A percentile compares a stretch with the other conserved stretches of the same genome.
These are phyloP conservation scores for Chrysogorgia sp. DNA, from an alignment of 92 coral and sea anemone species.

Conservation along the genomic window DNA sequence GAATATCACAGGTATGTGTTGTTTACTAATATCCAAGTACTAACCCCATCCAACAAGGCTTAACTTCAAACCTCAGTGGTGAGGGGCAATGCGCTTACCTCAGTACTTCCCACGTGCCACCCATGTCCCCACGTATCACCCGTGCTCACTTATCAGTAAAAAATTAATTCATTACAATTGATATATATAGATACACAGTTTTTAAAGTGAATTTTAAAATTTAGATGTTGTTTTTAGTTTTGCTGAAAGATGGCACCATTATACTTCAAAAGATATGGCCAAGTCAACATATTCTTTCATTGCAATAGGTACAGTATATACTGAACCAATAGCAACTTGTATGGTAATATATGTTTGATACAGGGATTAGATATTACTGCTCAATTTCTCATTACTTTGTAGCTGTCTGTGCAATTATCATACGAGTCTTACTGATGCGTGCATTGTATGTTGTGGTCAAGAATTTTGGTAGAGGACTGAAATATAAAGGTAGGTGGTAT, in stretches of 20 bases:
- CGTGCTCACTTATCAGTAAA: too few species aligned
- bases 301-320: constrained; percentile 51
- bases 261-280: not conserved
- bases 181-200: too few species aligned
- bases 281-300: constrained; percentile 63
- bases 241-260: constrained; percentile 21
- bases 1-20: constrained; percentile 60
- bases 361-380: not conserved
- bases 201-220: too few species aligned
- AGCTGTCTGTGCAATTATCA: constrained; percentile 78
- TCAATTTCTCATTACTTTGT: constrained; percentile 9
- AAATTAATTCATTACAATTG: too few species aligned
- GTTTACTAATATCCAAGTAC: constrained; percentile 5
- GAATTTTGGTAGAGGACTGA: constrained; percentile 90
- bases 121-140: too few species aligned
- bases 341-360: not conserved
- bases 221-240: constrained; percentile 31
- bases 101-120: too few species aligned
- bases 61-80: too few species aligned
- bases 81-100: too few species aligned
- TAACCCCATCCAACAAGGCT: too few species aligned
- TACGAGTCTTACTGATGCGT: constrained; percentile 66
- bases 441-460: constrained; percentile 74
- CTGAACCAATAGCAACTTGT: not conserved
- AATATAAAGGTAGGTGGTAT: constrained; percentile 77